phyloP scores from a whole-genome alignment of 2,113 vertebrate species.

The Phoenicopterus ruber region DNA sequence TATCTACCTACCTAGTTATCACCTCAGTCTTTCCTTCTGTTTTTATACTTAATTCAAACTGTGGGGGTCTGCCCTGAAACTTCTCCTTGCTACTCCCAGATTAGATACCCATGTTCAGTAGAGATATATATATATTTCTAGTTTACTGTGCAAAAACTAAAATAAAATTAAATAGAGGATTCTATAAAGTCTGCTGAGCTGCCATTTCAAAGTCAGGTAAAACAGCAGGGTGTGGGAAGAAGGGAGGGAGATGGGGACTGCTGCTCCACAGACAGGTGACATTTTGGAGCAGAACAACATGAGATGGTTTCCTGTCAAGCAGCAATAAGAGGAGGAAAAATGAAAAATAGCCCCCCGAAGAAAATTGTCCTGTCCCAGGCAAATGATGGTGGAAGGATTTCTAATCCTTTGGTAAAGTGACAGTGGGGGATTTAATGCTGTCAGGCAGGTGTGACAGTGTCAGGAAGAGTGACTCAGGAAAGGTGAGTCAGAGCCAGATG shows the following conservation, averaged over 20 bases:
- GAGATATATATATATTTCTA: background rate
- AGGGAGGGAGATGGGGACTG: background rate
- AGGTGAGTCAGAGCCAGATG: slow-evolving; percentile 37
- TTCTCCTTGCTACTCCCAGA: background rate
- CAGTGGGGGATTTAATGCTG: slow-evolving; percentile 16
- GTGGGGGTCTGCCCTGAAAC: background rate
- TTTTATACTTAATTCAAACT: background rate
- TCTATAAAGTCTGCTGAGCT: background rate
- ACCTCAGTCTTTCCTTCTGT: background rate
- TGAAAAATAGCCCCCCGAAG: background rate
- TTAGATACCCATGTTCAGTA: background rate
- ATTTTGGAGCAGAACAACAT: slow-evolving; percentile 22
- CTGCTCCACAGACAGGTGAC: background rate
- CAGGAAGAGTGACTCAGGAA: slow-evolving; percentile 42
- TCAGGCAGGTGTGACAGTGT: background rate
- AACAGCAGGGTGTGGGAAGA: background rate
- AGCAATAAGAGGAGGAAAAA: background rate
- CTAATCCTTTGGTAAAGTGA: slow-evolving; percentile 6
- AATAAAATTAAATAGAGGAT: background rate
- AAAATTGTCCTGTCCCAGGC: slow-evolving; percentile 5
- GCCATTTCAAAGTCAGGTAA: slow-evolving; percentile 25
- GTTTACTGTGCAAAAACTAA: background rate
- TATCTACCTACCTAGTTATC: background rate
- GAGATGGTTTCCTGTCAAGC: slow-evolving; percentile 20
- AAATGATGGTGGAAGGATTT: background rate